Evolutionary conservation across 2,797 vertebrate genomes (phyloP), one percentile per base, ranked within the genome.

Genomic region (Parotocinclus haroldoi): DNA sequence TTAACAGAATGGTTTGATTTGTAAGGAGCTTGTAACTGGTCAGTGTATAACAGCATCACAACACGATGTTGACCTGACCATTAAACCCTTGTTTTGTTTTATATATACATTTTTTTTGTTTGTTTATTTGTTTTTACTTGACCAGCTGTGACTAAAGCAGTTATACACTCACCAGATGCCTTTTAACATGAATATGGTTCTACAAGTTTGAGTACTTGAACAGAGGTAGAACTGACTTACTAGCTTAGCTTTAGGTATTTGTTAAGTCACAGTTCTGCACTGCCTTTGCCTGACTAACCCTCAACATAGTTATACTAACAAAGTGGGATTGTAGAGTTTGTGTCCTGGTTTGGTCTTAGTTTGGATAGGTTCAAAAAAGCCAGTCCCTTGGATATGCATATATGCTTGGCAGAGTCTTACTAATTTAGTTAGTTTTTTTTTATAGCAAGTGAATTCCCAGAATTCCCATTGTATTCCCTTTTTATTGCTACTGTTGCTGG

Each of bases 131-230:
- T 44, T 10, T 44, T 10, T 44, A 44, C 12, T 54, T 71, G 48
- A 46, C 27, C 42, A 65, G 38, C 13, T 27, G 27, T 27, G 27
- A 27, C 27, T 27, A 27, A 27, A 27, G 27, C 27, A 27, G 27
- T 27, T 40, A 45, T 39, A 42, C 17, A 19, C 56, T 54, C 50
- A 54, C 56, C 63, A 66, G 63, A 66, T 66, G 50, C 45, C 38
- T 61, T 49, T 54, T 56, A 13, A 16, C 36, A 40, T 45, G 18
- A 61, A 56, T 12, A 56, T 12, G 19, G 16, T 37, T 45, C n/a
- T 17, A 13, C 17, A 3, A 58, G 8, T 48, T 58, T 58, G 7
- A 53, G 53, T 42, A 53, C 14, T 48, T 27, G 27, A 27, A 27
- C 27, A 27, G 2, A 27, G 27, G 42, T 38, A 36, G 27, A 58